Base-by-base conservation (phyloP, 2,113 vertebrate species). In the Menura novaehollandiae region DNA sequence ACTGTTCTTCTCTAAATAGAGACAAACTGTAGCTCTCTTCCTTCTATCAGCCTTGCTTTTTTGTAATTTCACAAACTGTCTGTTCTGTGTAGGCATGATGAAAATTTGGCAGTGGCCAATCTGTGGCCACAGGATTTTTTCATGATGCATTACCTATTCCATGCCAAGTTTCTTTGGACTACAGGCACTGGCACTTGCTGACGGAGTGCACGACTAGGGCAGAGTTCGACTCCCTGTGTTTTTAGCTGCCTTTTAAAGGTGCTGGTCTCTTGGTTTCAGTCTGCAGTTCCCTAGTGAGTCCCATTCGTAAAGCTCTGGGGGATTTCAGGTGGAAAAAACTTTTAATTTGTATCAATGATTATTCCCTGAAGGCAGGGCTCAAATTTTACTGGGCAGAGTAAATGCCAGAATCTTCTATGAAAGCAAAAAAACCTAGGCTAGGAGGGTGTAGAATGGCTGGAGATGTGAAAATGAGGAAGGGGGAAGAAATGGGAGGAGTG, bases 1-100 rank as follows among this genome's bases (percentile, higher is more conserved):
- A 18, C 7, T 39, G 11, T 28, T 89, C 24, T 33, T 67, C 33
- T 71, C 43, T 9, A 56, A 78, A 33, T 23, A 22, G 41, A 58
- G 35, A 77, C 23, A 52, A 85, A 44, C 10, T 56, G 32, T 18
- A 56, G 9, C 67, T 73, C 16, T 64, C 58, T 51, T 47, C 37
- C 11, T 75, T 55, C 15, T 28, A 7, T 81, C 30, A 43, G 39
- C 26, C 41, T 43, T 4, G 6, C 4, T 51, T 43, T 63, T 81
- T 43, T 62, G 15, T 39, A 19, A 21, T 51, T 43, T 64, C 39
- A 30, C 67, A 56, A 30, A 21, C 52, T 51, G 15, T 46, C 28
- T 63, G 0, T 37, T 74, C 37, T 66, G 41, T 66, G 21, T 6
- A 47, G 37, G 9, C 1, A 0, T 18, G 30, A 1, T 28, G n/a